Percentiles rank a stretch among this genome's conserved stretches.
phyloP scores from a whole-genome alignment of 1,140 invertebrate genomes.

The Phymorhynchus buccinoides region DNA sequence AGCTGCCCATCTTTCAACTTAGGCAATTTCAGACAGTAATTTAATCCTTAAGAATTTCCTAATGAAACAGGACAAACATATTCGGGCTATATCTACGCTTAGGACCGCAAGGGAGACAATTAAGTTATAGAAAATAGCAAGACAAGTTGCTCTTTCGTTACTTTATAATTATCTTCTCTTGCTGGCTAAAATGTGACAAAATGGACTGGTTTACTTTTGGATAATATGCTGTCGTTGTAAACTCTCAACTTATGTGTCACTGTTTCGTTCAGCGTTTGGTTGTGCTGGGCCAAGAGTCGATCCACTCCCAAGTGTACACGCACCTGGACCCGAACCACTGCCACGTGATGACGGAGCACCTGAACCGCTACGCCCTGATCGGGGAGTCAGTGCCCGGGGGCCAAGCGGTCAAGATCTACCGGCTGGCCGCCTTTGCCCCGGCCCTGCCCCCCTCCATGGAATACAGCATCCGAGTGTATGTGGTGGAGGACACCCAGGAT shows the following conservation, averaged over 20 bases:
- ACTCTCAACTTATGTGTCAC: not conserved
- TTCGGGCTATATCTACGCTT: no score
- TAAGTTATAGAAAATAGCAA: no score
- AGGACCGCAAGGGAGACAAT: no score
- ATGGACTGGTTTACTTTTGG: no score
- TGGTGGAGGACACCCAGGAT: constrained; percentile 92
- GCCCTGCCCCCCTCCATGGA: constrained; percentile 77
- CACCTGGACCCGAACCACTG: constrained; percentile 90
- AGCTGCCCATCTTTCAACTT: no score
- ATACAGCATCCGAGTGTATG: constrained; percentile 89
- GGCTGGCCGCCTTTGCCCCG: constrained; percentile 87
- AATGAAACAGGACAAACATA: no score
- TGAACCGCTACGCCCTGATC: constrained; percentile 89
- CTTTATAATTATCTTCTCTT: no score
- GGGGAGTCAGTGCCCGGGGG: constrained; percentile 81
- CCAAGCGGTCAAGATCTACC: constrained; percentile 85
- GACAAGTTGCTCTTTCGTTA: no score
- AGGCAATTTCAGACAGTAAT: no score
- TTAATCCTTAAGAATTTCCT: no score
- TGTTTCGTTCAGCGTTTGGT: constrained; percentile 81
- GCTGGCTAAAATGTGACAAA: no score
- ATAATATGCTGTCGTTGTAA: no score
- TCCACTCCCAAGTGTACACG: constrained; percentile 93
- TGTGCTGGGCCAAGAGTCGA: constrained; percentile 93
- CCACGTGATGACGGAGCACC: constrained; percentile 90